Base-by-base conservation (phyloP, 2,888 invertebrate species). In the Hirtodrosophila duncani region DNA sequence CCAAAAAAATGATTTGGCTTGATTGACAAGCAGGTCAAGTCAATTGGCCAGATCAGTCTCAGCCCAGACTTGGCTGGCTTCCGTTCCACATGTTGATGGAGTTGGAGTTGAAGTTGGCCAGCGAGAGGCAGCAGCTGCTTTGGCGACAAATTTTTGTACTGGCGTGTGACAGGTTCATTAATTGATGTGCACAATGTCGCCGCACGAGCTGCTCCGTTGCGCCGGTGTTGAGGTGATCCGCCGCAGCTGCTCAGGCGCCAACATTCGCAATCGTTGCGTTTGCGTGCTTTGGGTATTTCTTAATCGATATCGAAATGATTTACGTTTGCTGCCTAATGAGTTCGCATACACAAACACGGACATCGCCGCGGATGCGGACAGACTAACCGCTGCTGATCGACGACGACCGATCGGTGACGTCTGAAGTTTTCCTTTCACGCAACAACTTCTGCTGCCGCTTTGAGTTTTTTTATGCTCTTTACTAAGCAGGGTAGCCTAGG, bases 81-180 rank as follows among this genome's bases (percentile, higher is more conserved):
- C 46, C 62, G 64, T 27, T 23, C n/a, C 7, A 16, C 17, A 24
- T 9, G 10, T 9, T 20, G 27, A n/a, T n/a, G 3, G 13, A 30
- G 16, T n/a, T 11, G 10, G 31, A n/a, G n/a, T n/a, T n/a, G n/a
- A n/a, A n/a, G n/a, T n/a, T n/a, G n/a, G n/a, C n/a, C n/a, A n/a
- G 6, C 27, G 10, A 33, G 27, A 26, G 50, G 46, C 46, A 52
- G 18, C 5, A 7, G 46, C 68, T 52, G 51, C 49, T 10, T 56
- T 80, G 83, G 81, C 82, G 82, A 83, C 77, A 83, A 83, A 84
- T 84, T 83, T 80, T 59, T 58, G 61, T n/a, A n/a, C n/a, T n/a
- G n/a, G n/a, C n/a, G 44, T 61, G 61, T 78, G 83, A 83, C 83
- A 84, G 83, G 77, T 84, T 82, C 83, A 82, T 84, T 83, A 83